Conservation (phyloP, 2,797 vertebrate genomes). For the Takifugu ocellatus region DNA sequence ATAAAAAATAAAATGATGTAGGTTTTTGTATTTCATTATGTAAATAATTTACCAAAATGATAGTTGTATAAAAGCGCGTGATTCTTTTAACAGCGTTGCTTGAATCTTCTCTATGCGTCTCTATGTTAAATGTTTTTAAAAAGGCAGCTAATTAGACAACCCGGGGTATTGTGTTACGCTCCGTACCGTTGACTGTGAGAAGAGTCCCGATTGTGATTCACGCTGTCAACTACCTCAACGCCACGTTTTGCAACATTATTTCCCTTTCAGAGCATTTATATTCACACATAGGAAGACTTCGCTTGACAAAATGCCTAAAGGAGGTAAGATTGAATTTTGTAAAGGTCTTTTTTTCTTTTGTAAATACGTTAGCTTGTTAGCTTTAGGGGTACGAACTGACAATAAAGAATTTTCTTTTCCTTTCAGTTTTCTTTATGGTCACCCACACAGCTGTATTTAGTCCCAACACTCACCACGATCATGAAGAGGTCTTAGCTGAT, state of each 20-base stretch:
- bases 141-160: conserved; percentile 48
- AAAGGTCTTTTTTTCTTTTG: not conserved
- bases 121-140: not conserved
- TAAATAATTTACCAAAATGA: fast-evolving
- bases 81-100: not conserved
- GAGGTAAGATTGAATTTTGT: conserved; percentile 67
- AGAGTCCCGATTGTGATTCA: not conserved
- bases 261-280: conserved; percentile 5
- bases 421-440: too few relatives aligned
- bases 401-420: too few relatives aligned
- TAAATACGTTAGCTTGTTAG: conserved; percentile 14
- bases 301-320: conserved; percentile 74
- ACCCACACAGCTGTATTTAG: too few relatives aligned
- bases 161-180: conserved; percentile 15
- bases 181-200: too few relatives aligned
- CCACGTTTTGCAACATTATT: conserved; percentile 26
- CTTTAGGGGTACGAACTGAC: too few relatives aligned
- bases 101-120: fast-evolving
- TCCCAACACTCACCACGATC: too few relatives aligned
- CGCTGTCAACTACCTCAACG: conserved; percentile 51
- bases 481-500: too few relatives aligned
- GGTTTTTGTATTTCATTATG: not conserved
- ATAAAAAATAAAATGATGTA: conserved; percentile 18
- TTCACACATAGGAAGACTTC: conserved; percentile 2
- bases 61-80: not conserved